Percentiles rank a stretch among this genome's conserved stretches.
phyloP scores from a whole-genome alignment of 2,797 vertebrate species.

The Propithecus deckenii region DNA sequence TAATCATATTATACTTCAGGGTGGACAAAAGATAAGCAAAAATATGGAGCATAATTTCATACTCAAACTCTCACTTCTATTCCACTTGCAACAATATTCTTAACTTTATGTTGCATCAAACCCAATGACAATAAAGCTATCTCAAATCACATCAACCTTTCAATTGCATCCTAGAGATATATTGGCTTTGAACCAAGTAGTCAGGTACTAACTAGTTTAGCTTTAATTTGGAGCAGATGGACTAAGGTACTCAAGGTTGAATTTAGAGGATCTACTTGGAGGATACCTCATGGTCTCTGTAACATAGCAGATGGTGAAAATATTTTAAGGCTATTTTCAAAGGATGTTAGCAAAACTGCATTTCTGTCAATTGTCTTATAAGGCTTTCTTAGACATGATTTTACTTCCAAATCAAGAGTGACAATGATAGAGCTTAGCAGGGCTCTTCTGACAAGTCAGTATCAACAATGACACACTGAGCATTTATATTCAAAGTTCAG shows the following conservation, averaged over 20 bases:
- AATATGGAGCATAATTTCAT: background rate
- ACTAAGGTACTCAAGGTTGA: constrained; percentile 53
- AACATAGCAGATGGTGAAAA: constrained; percentile 62
- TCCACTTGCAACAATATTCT: background rate
- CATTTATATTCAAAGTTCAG: constrained; percentile 55
- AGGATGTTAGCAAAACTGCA: constrained; percentile 28
- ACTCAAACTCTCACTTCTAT: background rate
- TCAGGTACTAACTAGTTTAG: constrained; percentile 53
- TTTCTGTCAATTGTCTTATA: constrained; percentile 45
- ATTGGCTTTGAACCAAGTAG: constrained; percentile 39
- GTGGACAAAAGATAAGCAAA: background rate
- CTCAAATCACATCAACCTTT: background rate
- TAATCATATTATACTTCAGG: background rate
- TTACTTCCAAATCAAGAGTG: constrained; percentile 57
- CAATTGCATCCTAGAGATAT: background rate
- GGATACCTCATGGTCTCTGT: constrained; percentile 30
- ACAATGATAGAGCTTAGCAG: constrained; percentile 36
- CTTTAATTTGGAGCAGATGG: constrained; percentile 66
- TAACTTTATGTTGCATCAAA: background rate
- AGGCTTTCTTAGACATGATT: constrained; percentile 55
- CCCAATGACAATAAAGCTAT: background rate
- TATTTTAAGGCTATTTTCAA: constrained; percentile 65
- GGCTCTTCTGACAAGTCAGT: constrained; percentile 57
- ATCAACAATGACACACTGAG: constrained; percentile 50
- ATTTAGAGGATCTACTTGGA: constrained; percentile 40